These are phyloP conservation scores for Merodon equestris DNA, from an alignment of 2,888 invertebrate species.

Conservation along the genomic window DNA sequence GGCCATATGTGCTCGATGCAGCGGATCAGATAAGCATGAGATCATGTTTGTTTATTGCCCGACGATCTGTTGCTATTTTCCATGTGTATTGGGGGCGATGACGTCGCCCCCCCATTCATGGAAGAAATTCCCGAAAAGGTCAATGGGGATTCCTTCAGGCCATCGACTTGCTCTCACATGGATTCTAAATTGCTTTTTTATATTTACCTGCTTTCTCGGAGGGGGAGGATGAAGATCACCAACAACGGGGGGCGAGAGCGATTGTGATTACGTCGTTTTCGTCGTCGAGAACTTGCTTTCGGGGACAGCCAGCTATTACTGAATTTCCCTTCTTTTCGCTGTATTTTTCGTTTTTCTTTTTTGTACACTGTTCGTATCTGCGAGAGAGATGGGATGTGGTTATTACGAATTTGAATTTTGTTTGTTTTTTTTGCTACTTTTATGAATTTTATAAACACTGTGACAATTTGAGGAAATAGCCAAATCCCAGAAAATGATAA, in stretches of 20 bases:
- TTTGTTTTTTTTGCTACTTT: slow-evolving; percentile 27
- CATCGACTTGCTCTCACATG: neutral
- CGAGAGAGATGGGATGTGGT: neutral
- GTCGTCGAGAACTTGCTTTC: slow-evolving; percentile 31
- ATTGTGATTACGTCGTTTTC: slow-evolving; percentile 39
- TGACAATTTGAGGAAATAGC: neutral
- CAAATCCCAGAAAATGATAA: slow-evolving; percentile 45
- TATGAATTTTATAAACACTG: slow-evolving; percentile 26
- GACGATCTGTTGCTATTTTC: slow-evolving; percentile 24
- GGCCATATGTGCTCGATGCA: neutral
- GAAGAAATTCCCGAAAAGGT: slow-evolving; percentile 34
- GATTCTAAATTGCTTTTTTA: neutral
- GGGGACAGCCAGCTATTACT: slow-evolving; percentile 1
- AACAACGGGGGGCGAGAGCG: neutral
- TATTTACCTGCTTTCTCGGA: slow-evolving; percentile 35
- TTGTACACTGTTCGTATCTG: slow-evolving; percentile 23
- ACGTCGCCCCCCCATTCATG: slow-evolving; percentile 63
- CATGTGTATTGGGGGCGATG: slow-evolving; percentile 34
- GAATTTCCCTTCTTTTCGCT: neutral
- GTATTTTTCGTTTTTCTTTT: neutral
- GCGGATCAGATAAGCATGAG: slow-evolving; percentile 1
- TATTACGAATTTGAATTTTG: neutral
- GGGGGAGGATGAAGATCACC: neutral
- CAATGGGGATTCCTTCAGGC: neutral
- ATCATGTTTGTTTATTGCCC: neutral